These are phyloP conservation scores for Muscicapa adusta DNA, from an alignment of 2,113 vertebrate species.

Conservation along the genomic window DNA sequence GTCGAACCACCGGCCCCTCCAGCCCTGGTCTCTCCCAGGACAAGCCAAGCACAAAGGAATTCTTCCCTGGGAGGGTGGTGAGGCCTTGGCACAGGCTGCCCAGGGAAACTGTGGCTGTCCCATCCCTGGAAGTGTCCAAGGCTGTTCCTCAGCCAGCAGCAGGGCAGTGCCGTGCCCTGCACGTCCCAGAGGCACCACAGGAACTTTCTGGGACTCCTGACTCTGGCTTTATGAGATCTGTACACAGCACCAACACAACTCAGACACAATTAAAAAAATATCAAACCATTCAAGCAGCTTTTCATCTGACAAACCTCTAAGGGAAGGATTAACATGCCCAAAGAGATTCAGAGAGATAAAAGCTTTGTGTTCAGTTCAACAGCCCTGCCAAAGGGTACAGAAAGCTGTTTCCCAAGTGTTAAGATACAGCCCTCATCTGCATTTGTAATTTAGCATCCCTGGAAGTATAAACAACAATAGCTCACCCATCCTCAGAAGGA, in stretches of 20 bases:
- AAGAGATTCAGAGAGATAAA: not conserved
- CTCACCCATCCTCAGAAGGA: not conserved
- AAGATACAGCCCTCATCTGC: not conserved
- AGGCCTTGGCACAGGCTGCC: not conserved
- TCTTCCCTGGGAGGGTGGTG: not conserved
- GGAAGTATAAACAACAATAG: not conserved
- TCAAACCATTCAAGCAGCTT: not conserved
- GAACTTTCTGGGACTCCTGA: not conserved
- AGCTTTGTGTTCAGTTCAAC: not conserved
- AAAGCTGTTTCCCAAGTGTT: not conserved
- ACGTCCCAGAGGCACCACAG: not conserved
- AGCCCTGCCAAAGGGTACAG: not conserved
- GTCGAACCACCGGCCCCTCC: accelerated
- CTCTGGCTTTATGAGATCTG: not conserved
- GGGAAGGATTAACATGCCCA: not conserved
- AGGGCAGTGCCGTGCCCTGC: not conserved
- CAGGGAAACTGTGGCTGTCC: not conserved
- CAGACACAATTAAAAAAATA: not conserved
- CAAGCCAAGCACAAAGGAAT: not conserved
- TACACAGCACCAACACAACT: not conserved
- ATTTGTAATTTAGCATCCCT: not conserved
- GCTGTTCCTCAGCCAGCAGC: not conserved
- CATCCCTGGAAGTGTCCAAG: not conserved
- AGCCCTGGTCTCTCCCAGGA: accelerated
- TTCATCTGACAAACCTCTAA: not conserved